These are phyloP conservation scores for Caenorhabditis sinica DNA, from an alignment of 2,888 invertebrate genomes.

Conservation along the genomic window DNA sequence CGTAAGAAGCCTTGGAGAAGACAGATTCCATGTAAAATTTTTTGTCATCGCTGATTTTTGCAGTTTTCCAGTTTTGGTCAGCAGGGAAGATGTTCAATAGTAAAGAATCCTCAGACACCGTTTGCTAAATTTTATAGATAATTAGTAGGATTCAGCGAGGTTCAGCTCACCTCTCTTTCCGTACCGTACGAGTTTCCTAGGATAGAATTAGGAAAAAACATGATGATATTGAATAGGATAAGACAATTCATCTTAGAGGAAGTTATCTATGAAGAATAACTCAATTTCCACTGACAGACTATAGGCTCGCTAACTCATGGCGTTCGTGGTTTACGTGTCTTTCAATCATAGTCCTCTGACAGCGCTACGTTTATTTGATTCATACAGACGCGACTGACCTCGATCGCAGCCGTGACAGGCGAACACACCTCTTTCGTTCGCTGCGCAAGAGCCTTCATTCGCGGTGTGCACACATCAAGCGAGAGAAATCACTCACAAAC, in stretches of 20 bases:
- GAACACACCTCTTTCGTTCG: slow-evolving; percentile 4
- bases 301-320: not conserved
- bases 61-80: slow-evolving; percentile 35
- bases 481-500: slow-evolving; percentile 26
- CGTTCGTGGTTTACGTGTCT: not conserved
- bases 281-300: too few species aligned
- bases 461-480: slow-evolving; percentile 29
- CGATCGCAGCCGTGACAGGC: slow-evolving; percentile 18
- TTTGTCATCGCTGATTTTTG: slow-evolving; percentile 20
- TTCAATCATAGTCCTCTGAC: too few species aligned
- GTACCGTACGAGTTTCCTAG: slow-evolving; percentile 9
- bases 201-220: not conserved
- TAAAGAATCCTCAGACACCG: slow-evolving; percentile 5
- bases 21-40: slow-evolving; percentile 2
- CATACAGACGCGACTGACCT: slow-evolving; percentile 2
- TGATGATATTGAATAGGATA: not conserved
- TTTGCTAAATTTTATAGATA: slow-evolving; percentile 12
- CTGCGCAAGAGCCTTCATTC: not conserved
- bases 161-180: slow-evolving; percentile 13
- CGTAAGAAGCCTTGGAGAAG: slow-evolving; percentile 29
- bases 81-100: slow-evolving; percentile 25
- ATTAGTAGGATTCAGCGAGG: too few species aligned
- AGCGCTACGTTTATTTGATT: too few species aligned
- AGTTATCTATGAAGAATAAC: slow-evolving; percentile 6
- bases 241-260: slow-evolving; percentile 22